Evolutionary conservation across 2,113 vertebrate genomes (phyloP).

Genomic region (Hemicordylus capensis): DNA sequence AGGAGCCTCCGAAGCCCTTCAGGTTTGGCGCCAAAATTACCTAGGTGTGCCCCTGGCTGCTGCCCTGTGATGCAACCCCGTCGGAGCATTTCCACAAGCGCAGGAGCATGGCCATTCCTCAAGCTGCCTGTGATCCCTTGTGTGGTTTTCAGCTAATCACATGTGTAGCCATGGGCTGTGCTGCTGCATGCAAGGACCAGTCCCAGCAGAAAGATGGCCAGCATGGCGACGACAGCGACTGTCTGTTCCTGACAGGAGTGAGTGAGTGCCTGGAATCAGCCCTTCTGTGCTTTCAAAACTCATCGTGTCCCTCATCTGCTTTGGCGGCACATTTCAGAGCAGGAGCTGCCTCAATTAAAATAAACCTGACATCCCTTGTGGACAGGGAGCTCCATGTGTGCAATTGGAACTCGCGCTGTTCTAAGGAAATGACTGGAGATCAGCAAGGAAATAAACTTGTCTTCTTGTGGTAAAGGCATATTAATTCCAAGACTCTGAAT

Average conservation of each 20-base stretch:
- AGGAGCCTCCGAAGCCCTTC: too few species aligned
- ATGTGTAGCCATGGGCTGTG: not conserved
- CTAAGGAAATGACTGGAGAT: not conserved
- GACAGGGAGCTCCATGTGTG: not conserved
- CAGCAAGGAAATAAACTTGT: not conserved
- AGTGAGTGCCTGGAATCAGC: not conserved
- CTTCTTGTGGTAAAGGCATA: constrained; percentile 4
- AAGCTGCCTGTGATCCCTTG: too few species aligned
- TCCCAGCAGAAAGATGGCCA: not conserved
- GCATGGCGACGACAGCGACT: not conserved
- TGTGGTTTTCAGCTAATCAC: too few species aligned
- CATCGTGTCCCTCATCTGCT: not conserved
- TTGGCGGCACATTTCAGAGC: not conserved
- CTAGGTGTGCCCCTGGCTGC: too few species aligned
- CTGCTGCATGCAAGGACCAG: not conserved
- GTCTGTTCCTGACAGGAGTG: not conserved
- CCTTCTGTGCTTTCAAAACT: not conserved
- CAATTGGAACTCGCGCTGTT: not conserved
- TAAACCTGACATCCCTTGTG: not conserved
- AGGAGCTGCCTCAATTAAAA: not conserved
- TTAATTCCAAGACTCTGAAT: not conserved
- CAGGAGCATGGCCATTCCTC: too few species aligned
- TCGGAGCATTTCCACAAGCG: too few species aligned
- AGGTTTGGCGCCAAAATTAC: too few species aligned
- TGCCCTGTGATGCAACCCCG: too few species aligned